A percentile compares a stretch with the other conserved stretches of the same genome.
phyloP scores from a whole-genome alignment of 2,113 vertebrate genomes.

The Neofelis nebulosa region DNA sequence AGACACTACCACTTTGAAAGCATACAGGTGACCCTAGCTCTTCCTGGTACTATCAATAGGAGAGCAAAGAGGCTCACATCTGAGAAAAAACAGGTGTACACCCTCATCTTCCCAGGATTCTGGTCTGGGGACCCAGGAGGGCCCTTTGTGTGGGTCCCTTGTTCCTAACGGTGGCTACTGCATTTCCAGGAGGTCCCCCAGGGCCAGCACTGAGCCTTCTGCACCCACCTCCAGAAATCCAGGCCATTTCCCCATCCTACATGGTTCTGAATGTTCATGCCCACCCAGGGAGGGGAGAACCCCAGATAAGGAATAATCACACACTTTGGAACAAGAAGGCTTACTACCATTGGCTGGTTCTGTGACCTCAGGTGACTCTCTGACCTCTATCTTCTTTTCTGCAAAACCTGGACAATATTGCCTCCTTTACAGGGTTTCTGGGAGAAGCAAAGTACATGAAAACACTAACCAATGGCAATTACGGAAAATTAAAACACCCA shows the following conservation, averaged over 20 bases:
- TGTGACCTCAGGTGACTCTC: background rate
- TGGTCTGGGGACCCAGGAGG: background rate
- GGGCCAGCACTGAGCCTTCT: background rate
- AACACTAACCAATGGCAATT: background rate
- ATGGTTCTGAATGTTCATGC: background rate
- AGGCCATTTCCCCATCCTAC: background rate
- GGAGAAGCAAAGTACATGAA: background rate
- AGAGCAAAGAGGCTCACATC: background rate
- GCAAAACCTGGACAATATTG: background rate
- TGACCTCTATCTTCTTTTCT: background rate
- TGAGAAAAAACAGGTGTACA: background rate
- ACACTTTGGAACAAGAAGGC: background rate
- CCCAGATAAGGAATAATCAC: background rate
- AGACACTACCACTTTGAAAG: background rate
- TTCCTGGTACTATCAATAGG: background rate
- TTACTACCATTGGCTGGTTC: background rate
- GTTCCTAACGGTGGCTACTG: background rate
- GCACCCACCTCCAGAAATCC: background rate
- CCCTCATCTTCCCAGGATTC: background rate
- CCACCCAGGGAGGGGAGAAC: background rate
- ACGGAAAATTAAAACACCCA: background rate
- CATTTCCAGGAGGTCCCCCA: background rate
- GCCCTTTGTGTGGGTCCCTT: background rate
- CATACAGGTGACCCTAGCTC: background rate
- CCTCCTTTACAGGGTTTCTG: background rate